Evolutionary conservation across 2,797 vertebrate species (phyloP), one percentile per base, ranked within the genome.

Genomic region (Myotis findleyi): DNA sequence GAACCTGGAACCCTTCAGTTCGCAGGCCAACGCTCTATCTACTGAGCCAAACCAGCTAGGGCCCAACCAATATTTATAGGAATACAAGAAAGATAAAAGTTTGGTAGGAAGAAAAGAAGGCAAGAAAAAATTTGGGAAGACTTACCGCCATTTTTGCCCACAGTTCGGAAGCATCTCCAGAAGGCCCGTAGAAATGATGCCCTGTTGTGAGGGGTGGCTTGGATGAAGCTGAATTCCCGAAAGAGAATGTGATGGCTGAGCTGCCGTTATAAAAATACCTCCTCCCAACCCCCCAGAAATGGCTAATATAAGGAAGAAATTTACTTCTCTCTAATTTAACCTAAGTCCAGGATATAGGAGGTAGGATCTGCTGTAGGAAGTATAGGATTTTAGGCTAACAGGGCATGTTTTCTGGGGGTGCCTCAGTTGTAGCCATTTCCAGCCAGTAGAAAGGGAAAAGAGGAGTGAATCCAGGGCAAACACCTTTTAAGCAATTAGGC

Each of bases 161-260:
- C 99, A 73, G 99, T 99, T 96, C 99, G 98, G 98, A 99, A 99
- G 97, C 99, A 99, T 80, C 99, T 99, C 99, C 99, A 99, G 98
- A 99, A 99, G 89, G 99, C 99, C 80, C 99, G 98, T 96, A 99
- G 98, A 97, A 99, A 99, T 38, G 99, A 99, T 0, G 98, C 98
- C 94, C 99, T 98, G 95, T 99, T 99, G 87, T 99, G 99, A 62
- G 99, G 98, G 4, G 99, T 99, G 57, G 99, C 99, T 97, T 98
- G 99, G 95, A 99, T 98, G 98, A 99, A 99, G 98, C 95, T 99
- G 97, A 99, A 99, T 95, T 99, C 99, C 82, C 99, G 99, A 98
- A 99, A 99, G 94, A 99, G 99, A 97, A 99, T 96, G 90, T 99
- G 99, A 96, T 51, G 44, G 12, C 51, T 79, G 77, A 87, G 33